Conservation (phyloP, 2,113 vertebrate species). For the Sarotherodon lohbergeri region DNA sequence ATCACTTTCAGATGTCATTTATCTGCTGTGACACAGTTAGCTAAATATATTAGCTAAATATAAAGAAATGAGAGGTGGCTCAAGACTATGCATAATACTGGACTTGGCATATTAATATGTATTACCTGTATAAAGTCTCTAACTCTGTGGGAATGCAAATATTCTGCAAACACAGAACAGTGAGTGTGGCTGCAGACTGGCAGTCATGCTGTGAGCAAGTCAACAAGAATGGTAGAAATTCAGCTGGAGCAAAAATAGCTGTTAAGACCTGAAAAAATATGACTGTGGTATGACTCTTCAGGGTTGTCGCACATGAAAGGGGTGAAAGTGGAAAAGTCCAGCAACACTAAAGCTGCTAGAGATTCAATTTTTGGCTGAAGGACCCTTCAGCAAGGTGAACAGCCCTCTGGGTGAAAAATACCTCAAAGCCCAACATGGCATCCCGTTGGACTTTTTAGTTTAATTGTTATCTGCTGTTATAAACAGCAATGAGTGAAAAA, state of each 20-base stretch:
- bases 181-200: background rate
- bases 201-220: background rate
- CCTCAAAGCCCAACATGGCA: background rate
- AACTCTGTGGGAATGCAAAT: background rate
- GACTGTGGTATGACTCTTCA: background rate
- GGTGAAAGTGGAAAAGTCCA: conserved; percentile 8
- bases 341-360: conserved; percentile 11
- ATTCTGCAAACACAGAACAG: background rate
- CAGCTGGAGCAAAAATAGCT: background rate
- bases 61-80: background rate
- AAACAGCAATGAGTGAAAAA: background rate
- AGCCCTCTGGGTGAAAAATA: background rate
- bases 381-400: conserved; percentile 24
- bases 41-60: background rate
- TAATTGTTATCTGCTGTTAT: background rate
- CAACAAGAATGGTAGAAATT: background rate
- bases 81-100: background rate
- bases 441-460: background rate
- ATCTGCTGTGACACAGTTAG: background rate
- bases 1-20: background rate
- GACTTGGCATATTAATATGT: background rate
- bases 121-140: background rate
- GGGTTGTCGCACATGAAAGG: background rate
- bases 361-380: conserved; percentile 19
- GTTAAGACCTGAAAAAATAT: background rate